Evolutionary conservation across 2,113 vertebrate genomes (phyloP).

Genomic region (Nothocercus nigrocapillus): DNA sequence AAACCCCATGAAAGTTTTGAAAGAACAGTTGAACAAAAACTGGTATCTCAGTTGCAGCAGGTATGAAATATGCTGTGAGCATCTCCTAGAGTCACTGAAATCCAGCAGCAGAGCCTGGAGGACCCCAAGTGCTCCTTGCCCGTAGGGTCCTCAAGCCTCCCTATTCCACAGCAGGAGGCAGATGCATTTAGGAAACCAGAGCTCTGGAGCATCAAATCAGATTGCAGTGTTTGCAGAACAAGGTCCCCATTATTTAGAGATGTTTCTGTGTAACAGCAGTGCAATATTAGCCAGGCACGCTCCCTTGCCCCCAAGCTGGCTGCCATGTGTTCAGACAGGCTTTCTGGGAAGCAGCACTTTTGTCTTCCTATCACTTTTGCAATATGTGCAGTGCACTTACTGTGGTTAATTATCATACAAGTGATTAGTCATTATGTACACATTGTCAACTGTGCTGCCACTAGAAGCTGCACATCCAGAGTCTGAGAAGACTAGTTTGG

Average conservation of each 20-base stretch:
- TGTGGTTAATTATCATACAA: conserved; percentile 28
- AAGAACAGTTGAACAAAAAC: neutral
- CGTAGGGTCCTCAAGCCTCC: neutral
- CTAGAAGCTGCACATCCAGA: neutral
- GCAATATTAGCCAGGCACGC: neutral
- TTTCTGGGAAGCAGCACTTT: neutral
- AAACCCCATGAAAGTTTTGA: neutral
- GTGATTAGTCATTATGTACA: conserved; percentile 8
- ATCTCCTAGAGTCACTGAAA: neutral
- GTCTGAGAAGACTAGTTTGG: conserved; percentile 19
- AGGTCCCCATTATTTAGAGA: neutral
- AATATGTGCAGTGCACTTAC: neutral
- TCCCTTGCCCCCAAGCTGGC: neutral
- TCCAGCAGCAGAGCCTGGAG: neutral
- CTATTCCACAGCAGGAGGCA: neutral
- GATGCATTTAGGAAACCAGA: neutral
- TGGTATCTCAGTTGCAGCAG: neutral
- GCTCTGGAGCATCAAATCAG: neutral
- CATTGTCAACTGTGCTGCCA: neutral
- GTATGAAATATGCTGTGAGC: neutral
- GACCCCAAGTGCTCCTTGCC: neutral
- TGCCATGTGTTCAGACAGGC: neutral
- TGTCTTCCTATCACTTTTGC: conserved; percentile 20
- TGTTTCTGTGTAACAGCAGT: neutral
- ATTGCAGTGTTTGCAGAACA: neutral